Evolutionary conservation across 2,797 vertebrate genomes (phyloP).

Genomic region (Vipera latastei): DNA sequence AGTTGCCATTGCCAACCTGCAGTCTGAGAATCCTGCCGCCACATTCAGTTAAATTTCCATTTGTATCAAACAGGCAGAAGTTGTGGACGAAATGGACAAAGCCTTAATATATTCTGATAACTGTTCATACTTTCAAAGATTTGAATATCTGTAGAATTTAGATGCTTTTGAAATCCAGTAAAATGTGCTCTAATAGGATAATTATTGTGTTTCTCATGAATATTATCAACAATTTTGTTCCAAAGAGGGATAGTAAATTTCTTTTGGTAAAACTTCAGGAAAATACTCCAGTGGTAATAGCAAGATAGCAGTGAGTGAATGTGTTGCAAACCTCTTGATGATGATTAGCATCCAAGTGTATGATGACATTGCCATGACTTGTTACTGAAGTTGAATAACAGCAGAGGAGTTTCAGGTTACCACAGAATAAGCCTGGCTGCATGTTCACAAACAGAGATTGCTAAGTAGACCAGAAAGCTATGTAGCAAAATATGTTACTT

Average conservation of each 20-base stretch:
- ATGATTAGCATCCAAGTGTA: constrained; percentile 34
- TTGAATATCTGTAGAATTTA: background rate
- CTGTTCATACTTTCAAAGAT: background rate
- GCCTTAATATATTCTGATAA: background rate
- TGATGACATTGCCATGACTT: constrained; percentile 25
- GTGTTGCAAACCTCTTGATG: constrained; percentile 5
- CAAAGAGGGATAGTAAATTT: background rate
- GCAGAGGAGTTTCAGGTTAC: background rate
- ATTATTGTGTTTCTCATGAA: background rate
- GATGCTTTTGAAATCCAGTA: background rate
- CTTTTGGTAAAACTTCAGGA: background rate
- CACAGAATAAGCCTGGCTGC: background rate
- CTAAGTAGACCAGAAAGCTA: background rate
- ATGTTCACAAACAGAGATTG: background rate
- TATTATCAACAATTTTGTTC: background rate
- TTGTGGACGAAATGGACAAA: background rate
- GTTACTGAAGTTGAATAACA: background rate
- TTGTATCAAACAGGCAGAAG: background rate
- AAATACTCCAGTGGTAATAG: background rate
- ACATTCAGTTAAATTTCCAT: background rate
- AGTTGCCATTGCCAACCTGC: background rate
- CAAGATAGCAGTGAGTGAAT: background rate
- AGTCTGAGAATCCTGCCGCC: background rate
- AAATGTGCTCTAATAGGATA: background rate
- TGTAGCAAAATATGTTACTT: background rate